phyloP scores from a whole-genome alignment of 2,888 invertebrate species.

The Gari tellinella region DNA sequence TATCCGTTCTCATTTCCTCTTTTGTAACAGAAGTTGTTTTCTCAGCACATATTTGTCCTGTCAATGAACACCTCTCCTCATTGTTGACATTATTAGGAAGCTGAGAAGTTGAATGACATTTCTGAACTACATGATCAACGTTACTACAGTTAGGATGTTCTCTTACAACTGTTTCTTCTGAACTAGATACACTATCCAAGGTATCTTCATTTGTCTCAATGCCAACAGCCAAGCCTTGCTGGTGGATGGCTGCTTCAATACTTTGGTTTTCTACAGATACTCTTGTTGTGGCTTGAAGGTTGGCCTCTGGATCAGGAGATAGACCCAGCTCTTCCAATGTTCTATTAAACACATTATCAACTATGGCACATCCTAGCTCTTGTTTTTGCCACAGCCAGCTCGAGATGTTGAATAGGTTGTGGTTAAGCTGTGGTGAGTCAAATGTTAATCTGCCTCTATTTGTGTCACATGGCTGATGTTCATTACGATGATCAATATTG shows the following conservation, averaged over 20 bases:
- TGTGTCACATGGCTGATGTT: no score
- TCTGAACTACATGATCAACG: no score
- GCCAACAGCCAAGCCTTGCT: conserved; percentile 29
- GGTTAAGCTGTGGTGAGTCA: no score
- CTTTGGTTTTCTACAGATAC: conserved; percentile 40
- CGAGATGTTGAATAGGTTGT: no score
- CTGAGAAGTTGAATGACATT: no score
- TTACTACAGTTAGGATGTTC: not conserved
- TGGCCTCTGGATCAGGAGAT: conserved; percentile 46
- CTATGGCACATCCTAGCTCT: conserved; percentile 56
- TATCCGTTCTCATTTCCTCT: no score
- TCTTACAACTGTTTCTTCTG: not conserved
- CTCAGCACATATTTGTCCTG: no score
- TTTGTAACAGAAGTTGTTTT: no score
- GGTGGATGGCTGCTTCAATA: conserved; percentile 46
- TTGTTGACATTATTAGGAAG: no score
- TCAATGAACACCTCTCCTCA: no score
- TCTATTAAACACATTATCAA: conserved; percentile 57
- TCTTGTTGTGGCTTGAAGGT: conserved; percentile 30
- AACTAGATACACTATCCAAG: not conserved
- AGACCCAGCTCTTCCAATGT: conserved; percentile 58
- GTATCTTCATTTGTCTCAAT: not conserved
- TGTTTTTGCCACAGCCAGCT: conserved; percentile 39
- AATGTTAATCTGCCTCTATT: no score
- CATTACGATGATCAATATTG: no score